A percentile compares a stretch with the other conserved stretches of the same genome.
Conservation (phyloP, 2,888 invertebrate genomes). For the Sialis fuliginosa region DNA sequence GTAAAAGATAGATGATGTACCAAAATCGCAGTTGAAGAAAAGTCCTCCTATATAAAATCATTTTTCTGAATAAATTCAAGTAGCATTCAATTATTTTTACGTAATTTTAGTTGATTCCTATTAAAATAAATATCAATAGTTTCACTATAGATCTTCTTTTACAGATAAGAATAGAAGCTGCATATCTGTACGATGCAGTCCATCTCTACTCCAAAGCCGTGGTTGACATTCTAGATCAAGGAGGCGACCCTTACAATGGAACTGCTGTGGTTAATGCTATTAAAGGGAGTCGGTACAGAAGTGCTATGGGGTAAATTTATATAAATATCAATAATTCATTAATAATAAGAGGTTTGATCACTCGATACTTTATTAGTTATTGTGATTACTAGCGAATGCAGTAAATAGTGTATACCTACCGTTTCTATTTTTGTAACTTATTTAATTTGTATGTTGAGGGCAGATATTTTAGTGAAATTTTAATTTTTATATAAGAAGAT, state of each 20-base stretch:
- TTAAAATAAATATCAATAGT: too few relatives aligned
- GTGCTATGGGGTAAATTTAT: constrained; percentile 62
- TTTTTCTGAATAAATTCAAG: too few relatives aligned
- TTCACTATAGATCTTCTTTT: neutral
- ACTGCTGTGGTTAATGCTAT: constrained; percentile 62
- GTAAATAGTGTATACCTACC: neutral
- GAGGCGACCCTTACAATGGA: constrained; percentile 58
- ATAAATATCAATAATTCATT: neutral
- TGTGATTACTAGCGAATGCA: neutral
- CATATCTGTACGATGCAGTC: constrained; percentile 86
- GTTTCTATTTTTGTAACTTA: neutral
- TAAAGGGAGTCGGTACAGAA: constrained; percentile 59
- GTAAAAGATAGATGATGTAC: too few relatives aligned
- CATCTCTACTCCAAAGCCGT: constrained; percentile 78
- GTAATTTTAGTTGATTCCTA: too few relatives aligned
- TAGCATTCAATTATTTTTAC: too few relatives aligned
- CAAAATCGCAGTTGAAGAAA: too few relatives aligned
- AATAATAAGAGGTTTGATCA: neutral
- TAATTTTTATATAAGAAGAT: too few relatives aligned
- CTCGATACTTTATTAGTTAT: neutral
- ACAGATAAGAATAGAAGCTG: constrained; percentile 69
- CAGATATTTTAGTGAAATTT: too few relatives aligned
- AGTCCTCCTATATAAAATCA: too few relatives aligned
- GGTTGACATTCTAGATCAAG: constrained; percentile 46
- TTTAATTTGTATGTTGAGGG: too few relatives aligned